These are phyloP conservation scores for Lamellibrachia satsuma DNA, from an alignment of 2,888 invertebrate species.

Conservation along the genomic window DNA sequence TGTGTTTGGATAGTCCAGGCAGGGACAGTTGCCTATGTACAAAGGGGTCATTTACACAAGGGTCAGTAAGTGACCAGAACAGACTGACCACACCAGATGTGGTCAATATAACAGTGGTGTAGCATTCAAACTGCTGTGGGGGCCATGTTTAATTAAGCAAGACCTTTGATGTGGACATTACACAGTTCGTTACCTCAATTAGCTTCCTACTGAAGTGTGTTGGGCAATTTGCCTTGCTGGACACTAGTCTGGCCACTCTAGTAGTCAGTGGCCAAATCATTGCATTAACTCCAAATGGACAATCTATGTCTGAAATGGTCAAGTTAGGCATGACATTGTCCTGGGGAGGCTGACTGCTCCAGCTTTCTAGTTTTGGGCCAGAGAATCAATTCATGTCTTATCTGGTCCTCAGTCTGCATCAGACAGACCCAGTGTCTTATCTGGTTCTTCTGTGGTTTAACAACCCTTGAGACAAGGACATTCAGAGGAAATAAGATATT, in stretches of 20 bases:
- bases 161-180: neutral
- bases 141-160: neutral
- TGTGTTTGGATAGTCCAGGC: neutral
- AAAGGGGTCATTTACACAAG: neutral
- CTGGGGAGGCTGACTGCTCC: no score
- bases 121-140: neutral
- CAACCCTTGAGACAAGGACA: no score
- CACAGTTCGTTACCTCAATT: neutral
- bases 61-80: neutral
- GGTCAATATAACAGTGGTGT: neutral
- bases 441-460: no score
- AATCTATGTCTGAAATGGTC: neutral
- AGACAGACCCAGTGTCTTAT: neutral
- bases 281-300: conserved; percentile 3
- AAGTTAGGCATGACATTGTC: neutral
- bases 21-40: neutral
- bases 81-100: neutral
- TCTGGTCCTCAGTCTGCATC: neutral
- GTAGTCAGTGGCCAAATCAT: neutral
- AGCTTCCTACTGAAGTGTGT: neutral
- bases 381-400: neutral
- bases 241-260: neutral
- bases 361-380: neutral
- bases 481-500: no score
- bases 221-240: neutral